These are phyloP conservation scores for Exephanes ischioxanthus DNA, from an alignment of 2,888 invertebrate genomes.

Conservation along the genomic window DNA sequence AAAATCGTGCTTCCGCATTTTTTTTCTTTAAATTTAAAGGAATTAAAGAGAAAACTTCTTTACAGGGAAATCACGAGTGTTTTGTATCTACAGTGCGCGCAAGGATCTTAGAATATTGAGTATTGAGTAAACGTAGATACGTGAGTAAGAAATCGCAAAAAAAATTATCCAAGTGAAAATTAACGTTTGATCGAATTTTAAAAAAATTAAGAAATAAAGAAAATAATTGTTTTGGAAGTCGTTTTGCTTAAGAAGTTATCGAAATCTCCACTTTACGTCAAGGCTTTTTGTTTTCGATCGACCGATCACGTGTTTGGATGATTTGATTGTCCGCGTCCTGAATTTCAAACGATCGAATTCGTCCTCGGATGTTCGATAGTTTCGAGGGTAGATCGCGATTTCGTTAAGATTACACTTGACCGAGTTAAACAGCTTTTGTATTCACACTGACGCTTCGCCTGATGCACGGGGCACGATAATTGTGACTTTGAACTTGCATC, in stretches of 20 bases:
- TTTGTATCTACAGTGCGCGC: not conserved
- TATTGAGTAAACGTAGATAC: not conserved
- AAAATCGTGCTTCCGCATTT: not conserved
- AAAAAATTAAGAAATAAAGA: not conserved
- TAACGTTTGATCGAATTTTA: not conserved
- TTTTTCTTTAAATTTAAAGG: not conserved
- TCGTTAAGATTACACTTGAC: slow-evolving; percentile 16
- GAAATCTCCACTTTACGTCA: not conserved
- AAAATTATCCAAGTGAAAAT: not conserved
- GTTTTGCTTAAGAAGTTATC: not conserved
- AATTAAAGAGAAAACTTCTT: not conserved
- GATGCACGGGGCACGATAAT: not conserved
- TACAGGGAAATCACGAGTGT: not conserved
- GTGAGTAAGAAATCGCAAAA: not conserved
- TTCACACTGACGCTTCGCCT: not conserved
- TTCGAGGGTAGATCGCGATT: slow-evolving; percentile 20
- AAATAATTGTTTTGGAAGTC: not conserved
- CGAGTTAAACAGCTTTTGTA: slow-evolving; percentile 3
- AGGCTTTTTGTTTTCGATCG: slow-evolving; percentile 10
- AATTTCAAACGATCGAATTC: slow-evolving; percentile 18
- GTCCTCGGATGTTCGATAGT: slow-evolving; percentile 17
- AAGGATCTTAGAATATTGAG: not conserved
- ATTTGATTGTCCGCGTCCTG: not conserved
- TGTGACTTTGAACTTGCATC: not conserved
- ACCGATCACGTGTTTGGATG: slow-evolving; percentile 24